Conservation (phyloP, 2,113 vertebrate species). For the Sorex araneus region DNA sequence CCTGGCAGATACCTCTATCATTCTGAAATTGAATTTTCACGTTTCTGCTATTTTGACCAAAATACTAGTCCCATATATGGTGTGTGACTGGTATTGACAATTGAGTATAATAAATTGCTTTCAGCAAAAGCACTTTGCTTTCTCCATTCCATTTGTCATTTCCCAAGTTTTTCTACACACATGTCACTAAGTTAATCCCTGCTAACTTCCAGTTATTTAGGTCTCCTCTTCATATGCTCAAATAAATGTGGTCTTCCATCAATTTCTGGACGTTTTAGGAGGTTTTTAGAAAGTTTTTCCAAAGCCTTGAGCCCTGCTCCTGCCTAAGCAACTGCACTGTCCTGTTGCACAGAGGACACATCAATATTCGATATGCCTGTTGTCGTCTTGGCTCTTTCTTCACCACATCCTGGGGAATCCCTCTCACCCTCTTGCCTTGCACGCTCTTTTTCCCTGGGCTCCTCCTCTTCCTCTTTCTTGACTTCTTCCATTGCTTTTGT, state of each 20-base stretch:
- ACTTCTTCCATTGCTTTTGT: neutral
- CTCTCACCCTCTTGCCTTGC: conserved; percentile 16
- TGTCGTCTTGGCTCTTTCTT: neutral
- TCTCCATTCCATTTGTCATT: neutral
- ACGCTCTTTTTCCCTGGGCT: neutral
- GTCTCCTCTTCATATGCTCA: neutral
- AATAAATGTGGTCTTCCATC: neutral
- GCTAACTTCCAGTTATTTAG: neutral
- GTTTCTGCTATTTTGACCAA: conserved; percentile 1
- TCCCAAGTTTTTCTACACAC: neutral
- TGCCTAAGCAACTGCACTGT: neutral
- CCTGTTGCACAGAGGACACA: too few species aligned
- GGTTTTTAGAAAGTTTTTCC: neutral
- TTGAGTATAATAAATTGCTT: neutral
- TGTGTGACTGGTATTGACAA: too few species aligned
- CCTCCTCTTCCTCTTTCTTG: conserved; percentile 27
- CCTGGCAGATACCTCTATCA: neutral
- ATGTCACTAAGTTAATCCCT: neutral
- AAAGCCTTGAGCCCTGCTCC: neutral
- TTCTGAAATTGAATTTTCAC: neutral
- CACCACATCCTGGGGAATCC: neutral
- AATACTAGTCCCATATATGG: neutral
- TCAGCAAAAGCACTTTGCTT: conserved; percentile 14
- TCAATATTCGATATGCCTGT: too few species aligned
- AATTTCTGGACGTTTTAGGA: neutral